Evolutionary conservation across 2,113 vertebrate genomes (phyloP).

Genomic region (Triplophysa siluroides): DNA sequence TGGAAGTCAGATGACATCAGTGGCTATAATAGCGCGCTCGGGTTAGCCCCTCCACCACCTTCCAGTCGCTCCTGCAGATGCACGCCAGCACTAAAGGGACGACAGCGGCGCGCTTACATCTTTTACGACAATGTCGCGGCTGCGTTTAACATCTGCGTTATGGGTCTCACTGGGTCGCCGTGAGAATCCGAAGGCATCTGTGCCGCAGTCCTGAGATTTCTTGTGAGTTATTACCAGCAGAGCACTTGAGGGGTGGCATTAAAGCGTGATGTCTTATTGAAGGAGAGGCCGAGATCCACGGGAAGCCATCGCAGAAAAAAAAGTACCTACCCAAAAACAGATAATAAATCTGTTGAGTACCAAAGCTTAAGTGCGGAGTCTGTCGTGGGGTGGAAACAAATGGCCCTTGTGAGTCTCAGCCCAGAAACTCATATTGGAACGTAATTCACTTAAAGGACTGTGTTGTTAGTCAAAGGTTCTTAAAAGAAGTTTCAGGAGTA

Average conservation of each 20-base stretch:
- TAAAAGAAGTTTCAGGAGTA: not conserved
- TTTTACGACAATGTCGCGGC: slow-evolving; percentile 5
- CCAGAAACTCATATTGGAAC: not conserved
- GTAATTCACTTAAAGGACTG: slow-evolving; percentile 16
- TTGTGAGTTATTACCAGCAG: not conserved
- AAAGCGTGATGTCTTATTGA: not conserved
- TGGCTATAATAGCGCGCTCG: slow-evolving; percentile 22
- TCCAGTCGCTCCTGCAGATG: not conserved
- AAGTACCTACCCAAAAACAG: not conserved
- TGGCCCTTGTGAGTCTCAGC: not conserved
- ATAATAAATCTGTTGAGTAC: slow-evolving; percentile 12
- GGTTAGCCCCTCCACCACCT: not conserved
- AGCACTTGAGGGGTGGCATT: not conserved
- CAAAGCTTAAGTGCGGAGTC: not conserved
- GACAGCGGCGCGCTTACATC: slow-evolving; percentile 2
- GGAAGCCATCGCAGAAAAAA: slow-evolving; percentile 10
- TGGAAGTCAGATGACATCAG: slow-evolving; percentile 40
- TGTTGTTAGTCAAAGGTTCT: not conserved
- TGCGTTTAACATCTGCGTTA: slow-evolving; percentile 20
- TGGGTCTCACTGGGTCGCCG: not conserved
- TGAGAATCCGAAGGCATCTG: not conserved
- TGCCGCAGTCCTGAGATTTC: not conserved
- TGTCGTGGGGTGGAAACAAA: not conserved
- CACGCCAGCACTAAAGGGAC: slow-evolving; percentile 3
- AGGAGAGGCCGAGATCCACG: not conserved